These are phyloP conservation scores for Suncus etruscus DNA, from an alignment of 2,113 vertebrate species.

Conservation along the genomic window DNA sequence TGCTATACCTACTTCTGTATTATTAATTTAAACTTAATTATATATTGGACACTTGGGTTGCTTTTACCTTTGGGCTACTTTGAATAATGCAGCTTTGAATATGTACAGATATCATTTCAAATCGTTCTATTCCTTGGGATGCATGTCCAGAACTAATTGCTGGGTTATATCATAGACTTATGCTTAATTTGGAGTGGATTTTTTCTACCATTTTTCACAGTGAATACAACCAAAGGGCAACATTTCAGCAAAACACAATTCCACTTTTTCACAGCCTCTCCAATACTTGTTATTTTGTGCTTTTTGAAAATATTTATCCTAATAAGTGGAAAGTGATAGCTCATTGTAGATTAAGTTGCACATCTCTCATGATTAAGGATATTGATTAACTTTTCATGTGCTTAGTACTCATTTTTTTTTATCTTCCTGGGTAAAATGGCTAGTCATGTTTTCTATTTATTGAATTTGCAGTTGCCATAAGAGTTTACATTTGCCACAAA, in stretches of 20 bases:
- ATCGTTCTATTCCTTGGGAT: background rate
- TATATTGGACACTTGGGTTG: background rate
- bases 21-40: background rate
- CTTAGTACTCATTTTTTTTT: background rate
- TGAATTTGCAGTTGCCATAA: background rate
- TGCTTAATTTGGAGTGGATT: slow-evolving; percentile 27
- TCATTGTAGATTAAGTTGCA: slow-evolving; percentile 24
- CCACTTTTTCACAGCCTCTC: background rate
- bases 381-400: background rate
- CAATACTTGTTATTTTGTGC: background rate
- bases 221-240: no score
- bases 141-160: background rate
- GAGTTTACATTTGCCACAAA: background rate
- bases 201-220: background rate
- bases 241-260: background rate
- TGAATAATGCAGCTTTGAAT: background rate
- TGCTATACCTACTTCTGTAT: accelerated
- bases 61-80: background rate
- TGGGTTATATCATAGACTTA: background rate
- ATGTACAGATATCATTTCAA: background rate
- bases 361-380: background rate
- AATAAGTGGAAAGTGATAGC: background rate
- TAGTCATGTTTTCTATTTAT: background rate
- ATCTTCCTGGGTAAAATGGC: slow-evolving; percentile 8
- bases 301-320: background rate